Percentiles rank a stretch among this genome's conserved stretches.
Conservation (phyloP, 1,140 invertebrate species). For the Ridgeia piscesae region DNA sequence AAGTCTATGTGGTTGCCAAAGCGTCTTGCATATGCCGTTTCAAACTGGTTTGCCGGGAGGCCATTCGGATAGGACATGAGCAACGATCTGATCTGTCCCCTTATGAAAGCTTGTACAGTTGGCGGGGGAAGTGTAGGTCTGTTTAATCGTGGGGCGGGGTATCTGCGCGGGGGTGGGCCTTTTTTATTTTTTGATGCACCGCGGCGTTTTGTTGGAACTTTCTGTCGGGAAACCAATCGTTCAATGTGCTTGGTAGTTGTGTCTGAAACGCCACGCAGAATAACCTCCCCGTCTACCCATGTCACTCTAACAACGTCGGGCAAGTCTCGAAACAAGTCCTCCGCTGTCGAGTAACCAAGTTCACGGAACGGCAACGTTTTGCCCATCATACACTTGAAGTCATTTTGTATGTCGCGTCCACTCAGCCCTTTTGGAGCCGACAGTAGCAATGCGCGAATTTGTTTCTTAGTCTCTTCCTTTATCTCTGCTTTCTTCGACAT, state of each 20-base stretch:
- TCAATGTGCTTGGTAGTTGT: constrained; percentile 43
- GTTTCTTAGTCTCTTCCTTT: constrained; percentile 39
- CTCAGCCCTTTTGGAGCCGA: constrained; percentile 43
- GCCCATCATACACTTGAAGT: constrained; percentile 42
- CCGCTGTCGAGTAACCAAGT: constrained; percentile 38
- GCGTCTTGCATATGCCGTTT: constrained; percentile 36
- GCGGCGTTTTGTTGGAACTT: constrained; percentile 29
- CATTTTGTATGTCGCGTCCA: constrained; percentile 37
- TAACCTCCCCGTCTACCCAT: constrained; percentile 37
- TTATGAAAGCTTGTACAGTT: constrained; percentile 2
- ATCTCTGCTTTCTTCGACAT: constrained; percentile 39
- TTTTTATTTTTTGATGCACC: constrained; percentile 3
- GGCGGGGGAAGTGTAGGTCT: not conserved
- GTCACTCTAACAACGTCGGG: constrained; percentile 38
- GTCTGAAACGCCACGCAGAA: constrained; percentile 39
- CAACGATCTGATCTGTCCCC: constrained; percentile 22
- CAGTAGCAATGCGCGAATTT: constrained; percentile 43
- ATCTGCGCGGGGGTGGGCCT: constrained; percentile 17
- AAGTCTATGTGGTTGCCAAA: constrained; percentile 40
- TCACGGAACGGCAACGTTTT: constrained; percentile 35
- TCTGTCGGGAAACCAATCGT: constrained; percentile 46
- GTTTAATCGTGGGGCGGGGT: constrained; percentile 10
- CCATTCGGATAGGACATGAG: constrained; percentile 35
- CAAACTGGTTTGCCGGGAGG: constrained; percentile 28
- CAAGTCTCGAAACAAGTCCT: constrained; percentile 44